These are phyloP conservation scores for Nemoura dubitans DNA, from an alignment of 2,888 invertebrate genomes.

Conservation along the genomic window DNA sequence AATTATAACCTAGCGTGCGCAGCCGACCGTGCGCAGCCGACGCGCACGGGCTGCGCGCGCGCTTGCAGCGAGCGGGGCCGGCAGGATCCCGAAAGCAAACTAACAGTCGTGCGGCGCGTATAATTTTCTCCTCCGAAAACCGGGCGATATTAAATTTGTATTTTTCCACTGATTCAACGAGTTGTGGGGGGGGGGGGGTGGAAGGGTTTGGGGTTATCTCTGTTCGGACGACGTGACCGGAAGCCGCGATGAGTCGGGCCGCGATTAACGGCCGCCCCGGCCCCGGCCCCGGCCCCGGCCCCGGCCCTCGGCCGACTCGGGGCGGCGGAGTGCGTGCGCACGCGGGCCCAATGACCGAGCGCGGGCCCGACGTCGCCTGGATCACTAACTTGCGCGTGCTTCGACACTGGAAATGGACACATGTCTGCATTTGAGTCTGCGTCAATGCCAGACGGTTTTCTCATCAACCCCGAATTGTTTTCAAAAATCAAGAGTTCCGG, in stretches of 20 bases:
- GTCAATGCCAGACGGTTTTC: no score
- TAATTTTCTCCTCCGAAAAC: constrained; percentile 8
- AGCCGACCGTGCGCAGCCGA: background rate
- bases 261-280: background rate
- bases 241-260: constrained; percentile 1
- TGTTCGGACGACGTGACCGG: constrained; percentile 3
- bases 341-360: no score
- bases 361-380: no score
- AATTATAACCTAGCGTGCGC: background rate
- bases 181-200: constrained; percentile 54
- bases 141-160: constrained; percentile 69
- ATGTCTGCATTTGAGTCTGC: no score
- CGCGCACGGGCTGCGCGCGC: background rate
- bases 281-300: background rate
- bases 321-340: no score
- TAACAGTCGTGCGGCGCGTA: background rate
- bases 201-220: background rate
- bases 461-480: no score
- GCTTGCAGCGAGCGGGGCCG: background rate
- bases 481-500: no score
- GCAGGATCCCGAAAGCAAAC: background rate
- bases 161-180: constrained; percentile 71
- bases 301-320: background rate
- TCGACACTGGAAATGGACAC: no score
- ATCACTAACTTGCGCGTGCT: no score